Base-by-base conservation (phyloP, 2,113 vertebrate genomes). In the Eleginops maclovinus region DNA sequence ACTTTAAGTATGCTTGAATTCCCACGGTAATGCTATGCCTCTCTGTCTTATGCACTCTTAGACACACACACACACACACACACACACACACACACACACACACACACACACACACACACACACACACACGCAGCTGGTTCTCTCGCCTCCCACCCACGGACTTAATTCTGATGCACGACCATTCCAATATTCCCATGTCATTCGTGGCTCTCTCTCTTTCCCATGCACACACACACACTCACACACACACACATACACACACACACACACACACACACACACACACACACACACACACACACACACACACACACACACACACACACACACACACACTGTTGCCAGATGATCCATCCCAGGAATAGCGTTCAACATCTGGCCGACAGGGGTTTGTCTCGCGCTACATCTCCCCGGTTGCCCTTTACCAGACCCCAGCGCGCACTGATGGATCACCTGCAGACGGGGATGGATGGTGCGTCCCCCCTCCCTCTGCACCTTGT, bases 391-490 rank as follows among this genome's bases (percentile, higher is more conserved):
- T 74, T 26, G 81, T 84, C 81, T 87, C 74, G 67, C 55, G 62
- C 84, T 72, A 84, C 81, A 82, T 87, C 81, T 89, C 82, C 81
- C 1, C 65, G 66, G 72, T 75, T 88, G 87, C 78, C 89, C 93
- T 92, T 91, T 89, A 63, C 68, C 47, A 71, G 73, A 87, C 86
- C 86, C 82, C 63, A 16, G 63, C 55, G 4, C 21, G 1, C 81
- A n/a, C 83, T 93, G 91, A 92, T 93, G 84, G 89, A 92, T 93
- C 89, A 82, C 92, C 83, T 65, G 71, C 19, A 28, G 60, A 68
- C 76, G 9, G 51, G 84, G 82, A 91, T 93, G 87, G 91, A 92
- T 92, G 82, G 69, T 22, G 41, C 60, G 63, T 75, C 72, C 49
- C 60, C 64, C 55, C 79, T 69, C 49, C 69, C 43, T 44, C 46